These are phyloP conservation scores for Heteromurus nitidus DNA, from an alignment of 2,888 invertebrate species.

Conservation along the genomic window DNA sequence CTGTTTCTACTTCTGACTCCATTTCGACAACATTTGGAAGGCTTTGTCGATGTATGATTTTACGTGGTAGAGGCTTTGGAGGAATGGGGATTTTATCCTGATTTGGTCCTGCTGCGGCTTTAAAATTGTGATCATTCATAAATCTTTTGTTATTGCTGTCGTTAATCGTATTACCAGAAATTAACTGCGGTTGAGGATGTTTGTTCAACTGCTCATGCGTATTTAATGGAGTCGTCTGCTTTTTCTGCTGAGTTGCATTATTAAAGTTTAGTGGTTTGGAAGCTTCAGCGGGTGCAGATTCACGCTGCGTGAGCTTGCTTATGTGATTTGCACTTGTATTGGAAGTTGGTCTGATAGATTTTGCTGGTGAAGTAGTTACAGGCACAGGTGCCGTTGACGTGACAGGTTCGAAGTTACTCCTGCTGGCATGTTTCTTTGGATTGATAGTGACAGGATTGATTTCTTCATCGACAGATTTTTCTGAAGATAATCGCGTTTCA, in stretches of 20 bases:
- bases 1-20: not conserved
- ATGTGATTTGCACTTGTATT: too few relatives aligned
- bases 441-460: not conserved
- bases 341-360: not conserved
- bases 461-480: not conserved
- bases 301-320: too few relatives aligned
- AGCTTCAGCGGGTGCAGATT: too few relatives aligned
- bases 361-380: not conserved
- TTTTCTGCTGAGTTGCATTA: not conserved
- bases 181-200: slow-evolving; percentile 26
- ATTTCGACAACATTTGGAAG: not conserved
- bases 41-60: not conserved
- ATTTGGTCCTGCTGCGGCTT: slow-evolving; percentile 3
- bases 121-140: not conserved
- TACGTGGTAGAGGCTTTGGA: slow-evolving; percentile 37
- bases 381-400: too few relatives aligned
- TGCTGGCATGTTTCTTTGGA: not conserved
- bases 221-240: not conserved
- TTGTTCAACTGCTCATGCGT: slow-evolving; percentile 23
- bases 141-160: not conserved
- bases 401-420: too few relatives aligned
- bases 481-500: slow-evolving; percentile 18
- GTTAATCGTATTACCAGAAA: not conserved
- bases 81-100: not conserved
- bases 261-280: not conserved